Evolutionary conservation across 2,888 invertebrate species (phyloP), one percentile per base, ranked within the genome.

Genomic region (Salticus scenicus): DNA sequence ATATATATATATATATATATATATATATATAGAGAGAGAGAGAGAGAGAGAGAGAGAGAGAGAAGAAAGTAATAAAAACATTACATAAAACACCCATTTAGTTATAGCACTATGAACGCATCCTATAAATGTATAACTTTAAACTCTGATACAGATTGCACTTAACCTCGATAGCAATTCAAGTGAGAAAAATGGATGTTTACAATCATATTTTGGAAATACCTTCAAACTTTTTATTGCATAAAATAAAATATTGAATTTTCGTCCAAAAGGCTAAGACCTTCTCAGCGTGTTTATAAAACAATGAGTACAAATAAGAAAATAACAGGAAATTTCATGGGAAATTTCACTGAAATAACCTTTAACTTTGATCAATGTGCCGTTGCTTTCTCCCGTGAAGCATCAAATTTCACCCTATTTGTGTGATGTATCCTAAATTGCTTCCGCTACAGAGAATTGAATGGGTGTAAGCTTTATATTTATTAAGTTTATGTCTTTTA

Each of bases 371-470:
- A 47, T 47, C 42, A 1, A 5, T 24, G 57, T 24, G 20, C 57
- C 20, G 2, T 57, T 57, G 17, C 1, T 1, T 24, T 24, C n/a
- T 7, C 24, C 24, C 12, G 12, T 24, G 57, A 57, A 57, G 24
- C 57, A 24, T 20, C 57, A 4, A 24, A 57, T 57, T 57, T 57
- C 57, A 57, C 57, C 57, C 57, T 24, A 24, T 7, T 57, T 24
- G 57, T 57, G 24, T 5, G 24, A 57, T 57, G 24, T 20, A 7
- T 57, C 24, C 24, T 17, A 24, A 24, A 57, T 57, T 57, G 12
- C 57, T 57, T 57, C 57, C 57, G 57, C 57, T 24, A 57, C 57
- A 8, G 24, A 57, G 57, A 57, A 57, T 5, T 17, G 57, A 57
- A 57, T 57, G 20, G 24, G 57, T 24, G 57, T 5, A 57, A 57